A percentile compares a stretch with the other conserved stretches of the same genome.
Evolutionary conservation across 2,113 vertebrate genomes (phyloP).

Genomic region (Todiramphus saurophagus): DNA sequence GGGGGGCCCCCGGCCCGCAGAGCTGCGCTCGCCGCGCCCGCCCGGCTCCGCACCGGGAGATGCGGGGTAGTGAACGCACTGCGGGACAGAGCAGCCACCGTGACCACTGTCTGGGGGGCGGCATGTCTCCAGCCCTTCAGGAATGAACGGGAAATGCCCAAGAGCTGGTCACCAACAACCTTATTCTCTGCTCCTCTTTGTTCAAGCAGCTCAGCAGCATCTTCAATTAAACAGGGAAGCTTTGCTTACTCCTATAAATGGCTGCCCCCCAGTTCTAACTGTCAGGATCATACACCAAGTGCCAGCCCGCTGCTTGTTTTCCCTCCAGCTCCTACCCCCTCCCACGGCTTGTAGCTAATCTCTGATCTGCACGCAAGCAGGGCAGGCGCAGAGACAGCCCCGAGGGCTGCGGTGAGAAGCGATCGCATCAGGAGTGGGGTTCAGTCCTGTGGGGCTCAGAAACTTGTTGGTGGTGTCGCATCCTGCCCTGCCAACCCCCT

Average conservation of each 20-base stretch:
- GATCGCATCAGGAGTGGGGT: fast-evolving
- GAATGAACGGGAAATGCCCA: not conserved
- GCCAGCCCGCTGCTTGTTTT: not conserved
- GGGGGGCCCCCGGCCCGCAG: not conserved
- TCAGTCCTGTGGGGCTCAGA: not conserved
- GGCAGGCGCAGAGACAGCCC: not conserved
- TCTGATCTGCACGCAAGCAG: not conserved
- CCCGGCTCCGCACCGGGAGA: not conserved
- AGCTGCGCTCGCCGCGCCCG: not conserved
- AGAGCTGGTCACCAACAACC: too few species aligned
- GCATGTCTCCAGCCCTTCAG: fast-evolving
- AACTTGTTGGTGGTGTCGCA: fast-evolving
- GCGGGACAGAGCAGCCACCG: fast-evolving
- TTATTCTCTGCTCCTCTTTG: not conserved
- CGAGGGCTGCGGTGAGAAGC: fast-evolving
- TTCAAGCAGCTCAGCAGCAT: not conserved
- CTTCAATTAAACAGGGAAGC: not conserved
- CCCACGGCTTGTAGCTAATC: not conserved
- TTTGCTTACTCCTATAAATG: not conserved
- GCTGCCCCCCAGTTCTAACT: fast-evolving
- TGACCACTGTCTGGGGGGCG: fast-evolving
- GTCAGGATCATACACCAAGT: not conserved
- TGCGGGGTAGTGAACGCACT: fast-evolving
- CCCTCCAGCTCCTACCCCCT: not conserved
- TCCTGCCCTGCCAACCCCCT: too few species aligned